phyloP scores from a whole-genome alignment of 2,888 invertebrate species.

The Antitype chi region DNA sequence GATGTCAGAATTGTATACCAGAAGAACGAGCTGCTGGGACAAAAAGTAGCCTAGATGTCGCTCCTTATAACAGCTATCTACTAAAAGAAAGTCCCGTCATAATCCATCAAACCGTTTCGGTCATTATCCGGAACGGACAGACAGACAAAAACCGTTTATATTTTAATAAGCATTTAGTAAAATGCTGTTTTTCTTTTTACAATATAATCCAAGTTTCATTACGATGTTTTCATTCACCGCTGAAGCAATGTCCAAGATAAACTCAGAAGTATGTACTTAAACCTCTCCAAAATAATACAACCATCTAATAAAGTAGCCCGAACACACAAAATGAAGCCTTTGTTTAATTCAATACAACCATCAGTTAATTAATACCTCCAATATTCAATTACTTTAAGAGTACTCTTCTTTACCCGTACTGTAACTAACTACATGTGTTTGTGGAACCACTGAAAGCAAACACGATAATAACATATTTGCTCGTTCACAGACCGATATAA shows the following conservation, averaged over 20 bases:
- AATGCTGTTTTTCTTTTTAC: too few species aligned
- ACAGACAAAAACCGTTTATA: too few species aligned
- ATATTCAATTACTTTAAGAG: too few species aligned
- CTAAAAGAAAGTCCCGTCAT: too few species aligned
- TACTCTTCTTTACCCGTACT: not conserved
- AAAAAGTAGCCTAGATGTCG: too few species aligned
- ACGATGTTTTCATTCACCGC: not conserved
- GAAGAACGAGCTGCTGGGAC: too few species aligned
- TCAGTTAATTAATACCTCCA: not conserved
- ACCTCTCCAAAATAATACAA: not conserved
- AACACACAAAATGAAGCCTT: not conserved
- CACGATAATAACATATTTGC: slow-evolving; percentile 17
- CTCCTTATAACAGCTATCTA: too few species aligned
- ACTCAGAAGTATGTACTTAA: not conserved
- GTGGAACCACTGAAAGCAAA: not conserved
- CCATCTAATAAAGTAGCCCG: not conserved
- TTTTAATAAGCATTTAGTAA: too few species aligned
- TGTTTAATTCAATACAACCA: not conserved
- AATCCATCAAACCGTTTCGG: too few species aligned
- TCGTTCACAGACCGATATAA: not conserved
- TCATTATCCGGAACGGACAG: too few species aligned
- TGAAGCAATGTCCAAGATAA: not conserved
- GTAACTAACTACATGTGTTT: not conserved
- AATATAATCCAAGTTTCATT: not conserved
- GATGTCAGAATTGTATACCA: too few species aligned